phyloP scores from a whole-genome alignment of 2,888 invertebrate species.

The Tillus elongatus region DNA sequence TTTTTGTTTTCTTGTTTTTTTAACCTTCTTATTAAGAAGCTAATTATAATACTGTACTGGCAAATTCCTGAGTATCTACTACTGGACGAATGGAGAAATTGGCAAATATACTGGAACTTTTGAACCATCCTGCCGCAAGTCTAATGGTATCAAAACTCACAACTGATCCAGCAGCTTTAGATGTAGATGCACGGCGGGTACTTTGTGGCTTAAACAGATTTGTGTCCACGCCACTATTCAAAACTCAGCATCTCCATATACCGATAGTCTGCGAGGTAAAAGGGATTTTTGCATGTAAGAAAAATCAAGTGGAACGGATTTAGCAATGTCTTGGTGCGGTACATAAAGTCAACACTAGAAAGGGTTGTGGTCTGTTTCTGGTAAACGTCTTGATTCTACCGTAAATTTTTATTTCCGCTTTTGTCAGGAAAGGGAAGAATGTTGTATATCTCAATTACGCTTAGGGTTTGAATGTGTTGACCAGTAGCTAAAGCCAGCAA shows the following conservation, averaged over 20 bases:
- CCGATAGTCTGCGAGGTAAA: constrained; percentile 12
- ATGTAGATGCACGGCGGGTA: constrained; percentile 26
- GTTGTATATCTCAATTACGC: background rate
- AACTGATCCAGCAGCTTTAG: constrained; percentile 20
- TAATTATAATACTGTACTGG: no score
- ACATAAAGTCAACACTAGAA: constrained; percentile 16
- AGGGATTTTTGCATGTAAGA: constrained; percentile 14
- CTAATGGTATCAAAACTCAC: constrained; percentile 21
- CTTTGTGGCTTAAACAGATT: constrained; percentile 21
- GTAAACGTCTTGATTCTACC: background rate
- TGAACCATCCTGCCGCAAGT: constrained; percentile 23
- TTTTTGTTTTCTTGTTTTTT: no score
- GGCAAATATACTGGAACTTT: constrained; percentile 21
- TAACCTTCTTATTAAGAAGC: no score
- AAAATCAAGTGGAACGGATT: background rate
- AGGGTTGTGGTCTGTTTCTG: constrained; percentile 12
- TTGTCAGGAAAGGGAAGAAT: background rate
- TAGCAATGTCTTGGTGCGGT: constrained; percentile 11
- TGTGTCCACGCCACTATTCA: constrained; percentile 22
- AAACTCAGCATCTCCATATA: constrained; percentile 17
- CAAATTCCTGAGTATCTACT: background rate
- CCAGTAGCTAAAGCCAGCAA: background rate
- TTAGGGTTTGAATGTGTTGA: constrained; percentile 1
- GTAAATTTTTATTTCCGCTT: background rate
- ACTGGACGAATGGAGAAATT: constrained; percentile 21